These are phyloP conservation scores for Meriones unguiculatus DNA, from an alignment of 2,113 vertebrate genomes.

Conservation along the genomic window DNA sequence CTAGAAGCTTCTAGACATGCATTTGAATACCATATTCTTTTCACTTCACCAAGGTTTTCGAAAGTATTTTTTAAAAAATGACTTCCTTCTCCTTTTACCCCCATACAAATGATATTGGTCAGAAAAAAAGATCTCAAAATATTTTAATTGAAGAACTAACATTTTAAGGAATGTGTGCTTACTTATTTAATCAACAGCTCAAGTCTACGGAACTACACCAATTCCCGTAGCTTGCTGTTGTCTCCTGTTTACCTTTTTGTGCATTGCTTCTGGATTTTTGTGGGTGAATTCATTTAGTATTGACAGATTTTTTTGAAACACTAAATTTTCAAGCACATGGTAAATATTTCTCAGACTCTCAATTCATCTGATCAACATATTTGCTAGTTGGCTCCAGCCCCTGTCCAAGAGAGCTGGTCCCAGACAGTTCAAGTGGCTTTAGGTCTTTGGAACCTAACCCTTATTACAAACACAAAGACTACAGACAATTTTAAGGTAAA, in stretches of 20 bases:
- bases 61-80: not conserved
- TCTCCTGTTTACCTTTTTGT: constrained; percentile 48
- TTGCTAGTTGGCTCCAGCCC: not conserved
- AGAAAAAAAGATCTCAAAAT: constrained; percentile 62
- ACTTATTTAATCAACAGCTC: constrained; percentile 57
- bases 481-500: constrained; percentile 20
- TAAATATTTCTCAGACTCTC: constrained; percentile 50
- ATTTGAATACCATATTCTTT: constrained; percentile 62
- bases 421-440: not conserved
- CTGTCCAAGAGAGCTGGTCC: not conserved
- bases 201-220: not conserved
- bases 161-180: constrained; percentile 32
- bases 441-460: not conserved
- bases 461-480: not conserved
- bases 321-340: constrained; percentile 23
- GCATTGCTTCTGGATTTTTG: constrained; percentile 35
- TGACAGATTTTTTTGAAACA: constrained; percentile 33
- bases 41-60: constrained; percentile 50
- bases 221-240: constrained; percentile 36
- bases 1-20: constrained; percentile 46
- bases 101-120: constrained; percentile 23
- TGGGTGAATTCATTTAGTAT: constrained; percentile 55
- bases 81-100: constrained; percentile 40
- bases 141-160: constrained; percentile 18
- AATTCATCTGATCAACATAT: constrained; percentile 28